Conservation (phyloP, 2,113 vertebrate genomes). For the Nettapus auritus region DNA sequence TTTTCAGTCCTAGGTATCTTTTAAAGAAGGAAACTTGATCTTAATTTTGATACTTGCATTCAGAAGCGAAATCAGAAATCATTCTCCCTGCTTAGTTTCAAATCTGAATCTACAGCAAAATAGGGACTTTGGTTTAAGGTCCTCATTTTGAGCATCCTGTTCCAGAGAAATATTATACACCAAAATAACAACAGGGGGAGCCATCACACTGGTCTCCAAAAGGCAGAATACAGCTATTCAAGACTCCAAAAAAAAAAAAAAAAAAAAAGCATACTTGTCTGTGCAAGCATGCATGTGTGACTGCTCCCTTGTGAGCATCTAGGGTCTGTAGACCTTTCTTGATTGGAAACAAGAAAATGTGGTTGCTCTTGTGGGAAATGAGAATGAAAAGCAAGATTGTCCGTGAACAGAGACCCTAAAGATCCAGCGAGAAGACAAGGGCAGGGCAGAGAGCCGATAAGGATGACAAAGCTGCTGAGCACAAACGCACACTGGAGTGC, state of each 20-base stretch:
- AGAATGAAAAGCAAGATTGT: background rate
- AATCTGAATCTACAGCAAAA: background rate
- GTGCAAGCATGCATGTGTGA: background rate
- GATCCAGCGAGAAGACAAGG: background rate
- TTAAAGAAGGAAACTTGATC: background rate
- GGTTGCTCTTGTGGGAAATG: background rate
- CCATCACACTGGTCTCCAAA: background rate
- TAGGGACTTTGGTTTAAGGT: background rate
- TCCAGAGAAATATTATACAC: background rate
- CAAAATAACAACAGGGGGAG: conserved; percentile 47
- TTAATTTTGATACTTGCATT: background rate
- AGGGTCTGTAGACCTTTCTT: background rate
- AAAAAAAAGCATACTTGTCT: background rate
- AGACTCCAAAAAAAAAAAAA: background rate
- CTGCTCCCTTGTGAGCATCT: background rate
- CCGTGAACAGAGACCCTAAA: background rate
- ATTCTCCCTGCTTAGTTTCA: background rate
- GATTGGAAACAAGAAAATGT: background rate
- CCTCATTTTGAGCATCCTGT: background rate
- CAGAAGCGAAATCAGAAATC: background rate
- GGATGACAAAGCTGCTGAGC: background rate
- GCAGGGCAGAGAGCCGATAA: background rate
- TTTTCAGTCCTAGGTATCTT: background rate
- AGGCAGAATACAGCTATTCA: background rate
- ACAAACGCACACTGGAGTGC: background rate